Base-by-base conservation (phyloP, 23 tunicate species). In the Clavelina lepadiformis region DNA sequence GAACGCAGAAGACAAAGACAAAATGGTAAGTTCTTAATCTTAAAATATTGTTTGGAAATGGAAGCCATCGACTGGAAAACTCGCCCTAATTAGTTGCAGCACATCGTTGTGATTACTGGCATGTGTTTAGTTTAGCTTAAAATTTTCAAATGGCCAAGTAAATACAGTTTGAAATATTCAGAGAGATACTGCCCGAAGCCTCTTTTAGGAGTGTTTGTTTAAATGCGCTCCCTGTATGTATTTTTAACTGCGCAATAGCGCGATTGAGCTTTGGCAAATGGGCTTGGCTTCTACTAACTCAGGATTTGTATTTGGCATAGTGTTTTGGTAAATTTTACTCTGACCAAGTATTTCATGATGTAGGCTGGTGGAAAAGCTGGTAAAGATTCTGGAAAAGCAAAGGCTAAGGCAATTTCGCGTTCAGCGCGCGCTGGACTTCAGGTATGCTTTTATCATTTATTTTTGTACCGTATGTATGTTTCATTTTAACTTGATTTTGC, bases 351-450 rank as follows among this genome's bases (percentile, higher is more conserved):
- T n/a, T n/a, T n/a, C n/a, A n/a, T 25, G 36, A 32, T 59, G 13
- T 41, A 86, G 89, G 97, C 97, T 47, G 97, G 83, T 53, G 97
- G 97, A 22, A 89, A 89, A 89, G 97, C 97, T 28, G 97, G 97
- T 6, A 81, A 81, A 70, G 89, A 89, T 51, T 89, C 97, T 68
- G 96, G 96, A 61, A 87, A 87, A 60, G 86, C 96, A 29, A 87
- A 87, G 46, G 86, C 96, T 11, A 87, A 87, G 38, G 85, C 91
- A 1, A 76, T 89, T 58, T 89, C 97, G 1, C 28, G 97, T 41
- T 89, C 97, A 8, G 88, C 97, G 34, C 61, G 97, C 34, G 97
- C 97, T 56, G 97, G 97, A 45, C 67, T 89, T 25, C 97, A 86
- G 72, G 95, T 78, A 64, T 47, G 67, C 25, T 24, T 35, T n/a